Base-by-base conservation (phyloP, 2,797 vertebrate species). In the Calcarius lapponicus region DNA sequence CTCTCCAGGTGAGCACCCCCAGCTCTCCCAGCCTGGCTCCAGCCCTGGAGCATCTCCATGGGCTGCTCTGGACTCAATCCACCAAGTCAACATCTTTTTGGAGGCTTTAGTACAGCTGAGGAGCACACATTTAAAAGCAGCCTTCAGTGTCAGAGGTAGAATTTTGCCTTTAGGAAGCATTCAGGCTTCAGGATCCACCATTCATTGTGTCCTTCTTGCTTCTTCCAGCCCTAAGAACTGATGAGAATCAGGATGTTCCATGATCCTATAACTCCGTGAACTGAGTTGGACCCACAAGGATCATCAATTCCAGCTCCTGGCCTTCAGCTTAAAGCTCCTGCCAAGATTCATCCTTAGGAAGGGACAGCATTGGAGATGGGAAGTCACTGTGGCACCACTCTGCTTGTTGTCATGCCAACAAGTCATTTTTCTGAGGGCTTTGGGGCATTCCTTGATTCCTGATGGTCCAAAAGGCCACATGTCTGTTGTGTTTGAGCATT, bases 1-100 rank as follows among this genome's bases (percentile, higher is more conserved):
- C n/a, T n/a, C n/a, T n/a, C n/a, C n/a, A n/a, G n/a, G n/a, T n/a
- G n/a, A n/a, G n/a, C n/a, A n/a, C n/a, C n/a, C n/a, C n/a, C n/a
- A n/a, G n/a, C n/a, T n/a, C n/a, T n/a, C n/a, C n/a, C n/a, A n/a
- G n/a, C n/a, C n/a, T n/a, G n/a, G n/a, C n/a, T n/a, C n/a, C n/a
- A n/a, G n/a, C 25, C 53, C 31, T 34, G 3, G 31, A 61, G 7
- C 5, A 61, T 1, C 34, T 32, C 34, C 2, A 0, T 42, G 34
- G 0, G 0, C 47, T 54, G 5, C 42, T 69, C 50, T 64, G 50
- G 19, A 9, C n/a, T 76, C 19, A 0, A 4, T 60, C 28, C 67
- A 51, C 10, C 28, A 45, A 43, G 2, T 16, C 47, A 21, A 9
- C 48, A 48, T 13, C 40, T 31, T 43, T 84, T 9, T 24, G 32